Conservation (phyloP, 2,113 vertebrate genomes). For the Montifringilla adamsi region DNA sequence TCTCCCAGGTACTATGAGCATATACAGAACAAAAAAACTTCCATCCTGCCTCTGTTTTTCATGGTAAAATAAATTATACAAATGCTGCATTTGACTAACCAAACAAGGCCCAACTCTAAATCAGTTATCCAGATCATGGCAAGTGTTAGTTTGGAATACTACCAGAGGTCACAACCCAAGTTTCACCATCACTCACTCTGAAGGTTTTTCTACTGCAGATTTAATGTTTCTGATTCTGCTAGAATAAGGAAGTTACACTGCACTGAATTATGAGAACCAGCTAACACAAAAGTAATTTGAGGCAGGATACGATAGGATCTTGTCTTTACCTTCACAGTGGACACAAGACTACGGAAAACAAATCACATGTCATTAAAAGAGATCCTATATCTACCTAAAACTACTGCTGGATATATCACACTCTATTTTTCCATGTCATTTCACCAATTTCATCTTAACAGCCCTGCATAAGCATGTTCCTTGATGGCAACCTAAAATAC, state of each 20-base stretch:
- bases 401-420: not conserved
- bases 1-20: not conserved
- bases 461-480: not conserved
- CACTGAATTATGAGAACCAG: not conserved
- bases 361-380: not conserved
- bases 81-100: not conserved
- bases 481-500: not conserved
- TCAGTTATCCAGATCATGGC: not conserved
- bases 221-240: not conserved
- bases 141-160: not conserved
- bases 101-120: not conserved
- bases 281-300: not conserved
- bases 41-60: not conserved
- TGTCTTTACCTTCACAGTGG: not conserved
- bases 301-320: rapidly evolving
- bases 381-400: not conserved
- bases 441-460: not conserved
- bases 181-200: not conserved
- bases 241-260: not conserved
- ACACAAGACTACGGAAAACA: not conserved
- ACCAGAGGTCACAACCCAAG: not conserved
- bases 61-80: not conserved
- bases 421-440: not conserved
- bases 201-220: not conserved
- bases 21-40: not conserved